phyloP scores from a whole-genome alignment of 2,113 vertebrate genomes.

The Microcebus tavaratra region DNA sequence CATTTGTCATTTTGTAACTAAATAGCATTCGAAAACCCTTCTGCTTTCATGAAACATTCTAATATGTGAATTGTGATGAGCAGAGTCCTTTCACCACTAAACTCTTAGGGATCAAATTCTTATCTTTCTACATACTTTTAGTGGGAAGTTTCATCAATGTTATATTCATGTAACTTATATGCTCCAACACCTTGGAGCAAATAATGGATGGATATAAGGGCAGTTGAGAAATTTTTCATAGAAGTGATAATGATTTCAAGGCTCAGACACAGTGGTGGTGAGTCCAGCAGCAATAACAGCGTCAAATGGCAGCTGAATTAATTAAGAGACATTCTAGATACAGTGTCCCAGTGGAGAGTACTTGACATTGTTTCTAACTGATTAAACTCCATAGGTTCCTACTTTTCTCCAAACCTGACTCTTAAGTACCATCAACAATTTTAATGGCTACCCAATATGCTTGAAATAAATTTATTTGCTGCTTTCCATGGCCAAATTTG shows the following conservation, averaged over 20 bases:
- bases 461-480: not conserved
- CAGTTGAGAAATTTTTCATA: not conserved
- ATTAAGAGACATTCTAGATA: not conserved
- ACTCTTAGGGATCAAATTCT: not conserved
- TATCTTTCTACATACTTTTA: not conserved
- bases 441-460: not conserved
- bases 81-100: not conserved
- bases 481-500: not conserved
- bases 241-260: not conserved
- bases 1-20: not conserved
- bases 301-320: fast-evolving
- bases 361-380: fast-evolving
- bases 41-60: not conserved
- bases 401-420: not conserved
- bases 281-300: not conserved
- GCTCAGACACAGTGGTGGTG: fast-evolving
- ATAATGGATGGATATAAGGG: not conserved
- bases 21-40: not conserved
- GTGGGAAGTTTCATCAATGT: not conserved
- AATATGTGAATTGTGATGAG: not conserved
- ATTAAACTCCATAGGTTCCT: not conserved
- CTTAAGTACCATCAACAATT: not conserved
- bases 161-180: not conserved
- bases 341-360: fast-evolving
- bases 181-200: not conserved